Evolutionary conservation across 2,113 vertebrate species (phyloP), one percentile per base, ranked within the genome.

Genomic region (Callopanchax toddi): DNA sequence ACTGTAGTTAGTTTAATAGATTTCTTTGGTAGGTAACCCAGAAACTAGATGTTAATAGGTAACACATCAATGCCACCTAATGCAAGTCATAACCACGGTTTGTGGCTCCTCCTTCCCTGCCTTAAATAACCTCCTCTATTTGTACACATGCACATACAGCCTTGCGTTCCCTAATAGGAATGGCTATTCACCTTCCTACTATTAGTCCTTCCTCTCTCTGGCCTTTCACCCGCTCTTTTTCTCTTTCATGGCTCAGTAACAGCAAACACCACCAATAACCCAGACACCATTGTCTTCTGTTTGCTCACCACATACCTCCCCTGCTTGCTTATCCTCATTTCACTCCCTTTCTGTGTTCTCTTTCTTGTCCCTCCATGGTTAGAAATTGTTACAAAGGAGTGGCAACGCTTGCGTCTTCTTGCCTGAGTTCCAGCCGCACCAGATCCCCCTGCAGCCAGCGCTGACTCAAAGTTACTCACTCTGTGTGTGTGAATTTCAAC

Each of bases 221-320:
- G 63, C 63, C 74, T 79, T 78, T 82, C 63, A 69, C 64, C 68
- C 57, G 32, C 75, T 79, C 63, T 62, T 42, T 44, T 58, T 63
- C 59, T 78, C 55, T 80, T 52, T 82, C 76, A 60, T 53, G 39
- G 68, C 74, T 59, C 18, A 52, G 85, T 85, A 83, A 84, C 71
- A 55, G 72, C 71, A 81, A 81, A 78, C 70, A 60, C 73, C 39
- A 40, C 51, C 57, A n/a, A 71, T 53, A 54, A 63, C 60, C 81
- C 81, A 88, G 88, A 86, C 81, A 74, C 79, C 63, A 88, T 89
- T 90, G 87, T 90, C 63, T 23, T 60, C 39, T 89, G 79, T 91
- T 91, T 91, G 85, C 85, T 81, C 60, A 74, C 56, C 21, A 59
- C 86, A 88, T 88, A 84, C 85, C 85, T 79, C 67, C 57, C 48